A percentile compares a stretch with the other conserved stretches of the same genome.
Evolutionary conservation across 30 jellyfish, hydroid and myxozoan species (phyloP).

Genomic region (Phacellophora camtschatica): DNA sequence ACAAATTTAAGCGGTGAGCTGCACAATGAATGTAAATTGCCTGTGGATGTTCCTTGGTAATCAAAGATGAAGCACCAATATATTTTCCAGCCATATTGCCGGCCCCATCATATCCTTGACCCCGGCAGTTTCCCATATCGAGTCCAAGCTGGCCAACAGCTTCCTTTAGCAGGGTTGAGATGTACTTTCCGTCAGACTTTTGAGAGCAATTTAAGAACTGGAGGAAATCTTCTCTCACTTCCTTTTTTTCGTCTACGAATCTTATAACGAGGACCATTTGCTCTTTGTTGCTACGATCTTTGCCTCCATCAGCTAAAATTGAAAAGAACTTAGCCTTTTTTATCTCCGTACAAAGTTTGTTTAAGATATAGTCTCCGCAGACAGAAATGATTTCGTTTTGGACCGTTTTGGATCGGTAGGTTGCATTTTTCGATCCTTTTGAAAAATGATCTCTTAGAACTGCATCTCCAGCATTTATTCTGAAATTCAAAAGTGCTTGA

Average conservation of each 20-base stretch:
- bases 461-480: neutral
- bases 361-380: neutral
- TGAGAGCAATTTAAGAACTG: conserved; percentile 4
- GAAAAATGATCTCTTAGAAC: neutral
- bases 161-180: neutral
- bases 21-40: conserved; percentile 50
- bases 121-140: conserved; percentile 24
- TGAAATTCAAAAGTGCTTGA: neutral
- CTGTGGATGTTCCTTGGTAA: neutral
- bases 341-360: neutral
- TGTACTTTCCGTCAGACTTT: neutral
- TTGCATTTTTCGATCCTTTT: conserved; percentile 18
- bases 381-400: neutral
- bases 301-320: conserved; percentile 49
- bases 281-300: conserved; percentile 24
- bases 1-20: conserved; percentile 47
- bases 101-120: conserved; percentile 72
- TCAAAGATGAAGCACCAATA: conserved; percentile 52
- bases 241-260: neutral
- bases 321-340: conserved; percentile 14
- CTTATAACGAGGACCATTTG: conserved; percentile 35
- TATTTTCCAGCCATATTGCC: conserved; percentile 55
- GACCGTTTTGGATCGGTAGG: neutral
- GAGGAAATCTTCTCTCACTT: conserved; percentile 18
- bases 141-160: conserved; percentile 1